These are phyloP conservation scores for Catonia carolina DNA, from an alignment of 2,888 invertebrate species.

Conservation along the genomic window DNA sequence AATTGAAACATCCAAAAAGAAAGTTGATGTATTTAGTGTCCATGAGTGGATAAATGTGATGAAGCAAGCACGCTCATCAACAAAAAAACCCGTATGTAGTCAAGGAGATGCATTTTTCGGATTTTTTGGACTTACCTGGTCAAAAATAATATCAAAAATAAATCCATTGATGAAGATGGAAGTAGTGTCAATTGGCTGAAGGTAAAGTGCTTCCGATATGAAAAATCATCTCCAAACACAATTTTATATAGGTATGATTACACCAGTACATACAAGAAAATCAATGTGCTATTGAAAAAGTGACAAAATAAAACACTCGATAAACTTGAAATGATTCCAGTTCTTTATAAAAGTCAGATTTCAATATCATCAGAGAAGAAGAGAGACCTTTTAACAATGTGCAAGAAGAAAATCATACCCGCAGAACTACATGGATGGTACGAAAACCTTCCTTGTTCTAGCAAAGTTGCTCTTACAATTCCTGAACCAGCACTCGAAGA, in stretches of 20 bases:
- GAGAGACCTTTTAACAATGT: neutral
- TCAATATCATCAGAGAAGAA: neutral
- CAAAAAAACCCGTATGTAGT: constrained; percentile 6
- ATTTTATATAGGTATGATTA: constrained; percentile 2
- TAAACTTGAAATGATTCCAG: constrained; percentile 8
- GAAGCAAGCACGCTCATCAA: too few relatives aligned
- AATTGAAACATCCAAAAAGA: neutral
- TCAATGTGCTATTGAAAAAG: constrained; percentile 5
- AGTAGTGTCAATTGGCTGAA: neutral
- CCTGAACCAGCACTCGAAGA: constrained; percentile 9
- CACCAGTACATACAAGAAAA: constrained; percentile 1
- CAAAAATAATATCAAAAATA: constrained; percentile 3
- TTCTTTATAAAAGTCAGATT: neutral
- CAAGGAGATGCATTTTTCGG: neutral
- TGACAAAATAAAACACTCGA: neutral
- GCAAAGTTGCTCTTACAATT: neutral
- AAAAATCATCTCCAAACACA: constrained; percentile 11
- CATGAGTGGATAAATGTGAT: too few relatives aligned
- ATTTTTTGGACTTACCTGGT: neutral
- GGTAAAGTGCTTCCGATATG: constrained; percentile 9
- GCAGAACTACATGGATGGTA: constrained; percentile 10
- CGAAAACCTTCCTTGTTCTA: constrained; percentile 6
- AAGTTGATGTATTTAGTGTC: constrained; percentile 7
- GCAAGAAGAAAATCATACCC: constrained; percentile 8
- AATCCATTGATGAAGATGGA: constrained; percentile 5